Conservation (phyloP, 2,888 invertebrate species). For the Euphydryas editha region DNA sequence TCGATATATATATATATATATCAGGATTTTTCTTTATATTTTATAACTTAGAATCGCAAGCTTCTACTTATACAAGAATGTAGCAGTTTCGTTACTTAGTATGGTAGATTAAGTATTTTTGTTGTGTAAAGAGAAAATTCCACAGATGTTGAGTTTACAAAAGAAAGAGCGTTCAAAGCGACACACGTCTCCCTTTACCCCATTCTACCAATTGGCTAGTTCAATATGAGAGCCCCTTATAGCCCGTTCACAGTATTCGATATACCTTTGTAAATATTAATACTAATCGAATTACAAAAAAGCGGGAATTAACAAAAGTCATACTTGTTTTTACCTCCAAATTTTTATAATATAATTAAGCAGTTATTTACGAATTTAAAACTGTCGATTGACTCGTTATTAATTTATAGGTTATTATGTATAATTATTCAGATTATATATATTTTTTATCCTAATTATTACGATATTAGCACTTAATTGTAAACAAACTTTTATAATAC, state of each 20-base stretch:
- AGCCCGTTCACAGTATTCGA: constrained; percentile 9
- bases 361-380: not conserved
- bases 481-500: too few relatives aligned
- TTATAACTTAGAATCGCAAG: constrained; percentile 17
- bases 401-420: not conserved
- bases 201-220: constrained; percentile 44
- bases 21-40: constrained; percentile 8
- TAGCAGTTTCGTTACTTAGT: constrained; percentile 28
- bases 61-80: constrained; percentile 21
- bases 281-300: not conserved
- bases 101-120: constrained; percentile 29
- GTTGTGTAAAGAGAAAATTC: constrained; percentile 32
- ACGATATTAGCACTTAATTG: too few relatives aligned
- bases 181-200: constrained; percentile 48
- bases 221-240: constrained; percentile 45
- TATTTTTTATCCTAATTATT: too few relatives aligned
- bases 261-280: not conserved
- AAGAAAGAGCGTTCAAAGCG: constrained; percentile 52
- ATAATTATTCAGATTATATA: too few relatives aligned
- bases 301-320: not conserved
- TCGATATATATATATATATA: too few relatives aligned
- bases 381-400: not conserved
- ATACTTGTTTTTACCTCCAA: too few relatives aligned
- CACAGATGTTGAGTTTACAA: constrained; percentile 52
- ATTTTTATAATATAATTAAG: not conserved